A percentile compares a stretch with the other conserved stretches of the same genome.
These are phyloP conservation scores for Alfaro cultratus DNA, from an alignment of 2,797 vertebrate species.

Conservation along the genomic window DNA sequence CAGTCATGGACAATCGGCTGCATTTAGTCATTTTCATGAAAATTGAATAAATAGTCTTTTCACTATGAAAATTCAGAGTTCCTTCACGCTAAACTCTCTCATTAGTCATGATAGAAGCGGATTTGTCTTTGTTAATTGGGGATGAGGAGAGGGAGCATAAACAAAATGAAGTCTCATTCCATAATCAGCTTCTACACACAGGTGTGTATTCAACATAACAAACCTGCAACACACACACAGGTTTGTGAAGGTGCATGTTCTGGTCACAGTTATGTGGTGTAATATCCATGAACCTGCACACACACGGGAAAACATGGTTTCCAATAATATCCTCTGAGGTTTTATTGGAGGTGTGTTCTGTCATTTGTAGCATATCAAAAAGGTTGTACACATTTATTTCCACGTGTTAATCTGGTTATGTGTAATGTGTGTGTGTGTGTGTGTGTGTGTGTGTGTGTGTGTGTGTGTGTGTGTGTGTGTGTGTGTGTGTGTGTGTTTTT, in stretches of 20 bases:
- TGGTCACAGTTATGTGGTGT: constrained; percentile 5
- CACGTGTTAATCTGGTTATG: constrained; percentile 55
- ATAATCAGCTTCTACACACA: constrained; percentile 11
- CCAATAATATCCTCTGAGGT: not conserved
- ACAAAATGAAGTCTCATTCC: constrained; percentile 19
- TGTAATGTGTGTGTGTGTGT: not conserved
- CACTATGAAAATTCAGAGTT: constrained; percentile 59
- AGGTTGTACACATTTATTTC: constrained; percentile 46
- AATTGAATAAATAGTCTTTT: constrained; percentile 60
- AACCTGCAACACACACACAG: constrained; percentile 11
- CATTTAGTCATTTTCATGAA: constrained; percentile 53
- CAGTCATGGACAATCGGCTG: constrained; percentile 33
- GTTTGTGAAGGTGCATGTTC: constrained; percentile 17
- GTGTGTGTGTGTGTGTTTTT: constrained; percentile 23
- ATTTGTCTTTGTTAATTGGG: constrained; percentile 77
- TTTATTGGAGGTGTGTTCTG: constrained; percentile 30
- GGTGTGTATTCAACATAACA: not conserved
- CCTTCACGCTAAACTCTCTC: constrained; percentile 73
- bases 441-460: not conserved
- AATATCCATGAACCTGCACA: constrained; percentile 1
- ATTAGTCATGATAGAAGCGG: constrained; percentile 67
- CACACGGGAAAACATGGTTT: not conserved
- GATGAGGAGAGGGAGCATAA: constrained; percentile 64
- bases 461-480: not conserved
- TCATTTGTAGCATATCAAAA: constrained; percentile 44